Evolutionary conservation across 2,797 vertebrate genomes (phyloP).

Genomic region (Glossophaga mutica): DNA sequence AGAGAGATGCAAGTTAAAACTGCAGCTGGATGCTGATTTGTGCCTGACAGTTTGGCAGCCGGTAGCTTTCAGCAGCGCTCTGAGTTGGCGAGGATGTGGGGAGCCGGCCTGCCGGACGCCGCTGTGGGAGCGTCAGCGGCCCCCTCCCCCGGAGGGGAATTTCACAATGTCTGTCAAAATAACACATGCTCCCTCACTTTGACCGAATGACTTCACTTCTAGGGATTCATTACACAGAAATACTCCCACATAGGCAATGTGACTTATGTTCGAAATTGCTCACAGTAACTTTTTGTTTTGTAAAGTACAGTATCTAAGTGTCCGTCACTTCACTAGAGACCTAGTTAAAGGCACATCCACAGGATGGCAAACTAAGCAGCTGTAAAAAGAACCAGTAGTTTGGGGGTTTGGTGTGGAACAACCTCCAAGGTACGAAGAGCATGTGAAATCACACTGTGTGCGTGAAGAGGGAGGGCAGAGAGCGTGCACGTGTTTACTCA

Average conservation of each 20-base stretch:
- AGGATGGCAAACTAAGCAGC: background rate
- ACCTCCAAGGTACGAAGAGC: background rate
- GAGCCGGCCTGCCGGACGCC: background rate
- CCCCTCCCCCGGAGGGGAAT: background rate
- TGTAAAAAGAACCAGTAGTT: background rate
- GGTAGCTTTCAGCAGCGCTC: background rate
- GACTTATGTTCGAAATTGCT: background rate
- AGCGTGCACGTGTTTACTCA: background rate
- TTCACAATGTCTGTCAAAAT: background rate
- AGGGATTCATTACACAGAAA: background rate
- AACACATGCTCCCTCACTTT: background rate
- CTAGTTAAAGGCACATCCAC: background rate
- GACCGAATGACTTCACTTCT: background rate
- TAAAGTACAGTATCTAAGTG: background rate
- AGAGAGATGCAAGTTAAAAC: background rate
- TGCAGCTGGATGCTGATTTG: background rate
- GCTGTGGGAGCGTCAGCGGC: background rate
- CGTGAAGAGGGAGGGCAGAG: background rate
- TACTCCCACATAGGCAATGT: background rate
- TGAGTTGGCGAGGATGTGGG: conserved; percentile 32
- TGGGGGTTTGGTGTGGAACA: background rate
- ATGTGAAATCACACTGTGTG: background rate
- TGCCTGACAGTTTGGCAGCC: background rate
- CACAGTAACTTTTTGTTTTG: background rate
- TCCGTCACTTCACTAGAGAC: background rate